Base-by-base conservation (phyloP, 2,113 vertebrate species). In the Hippolais icterina region DNA sequence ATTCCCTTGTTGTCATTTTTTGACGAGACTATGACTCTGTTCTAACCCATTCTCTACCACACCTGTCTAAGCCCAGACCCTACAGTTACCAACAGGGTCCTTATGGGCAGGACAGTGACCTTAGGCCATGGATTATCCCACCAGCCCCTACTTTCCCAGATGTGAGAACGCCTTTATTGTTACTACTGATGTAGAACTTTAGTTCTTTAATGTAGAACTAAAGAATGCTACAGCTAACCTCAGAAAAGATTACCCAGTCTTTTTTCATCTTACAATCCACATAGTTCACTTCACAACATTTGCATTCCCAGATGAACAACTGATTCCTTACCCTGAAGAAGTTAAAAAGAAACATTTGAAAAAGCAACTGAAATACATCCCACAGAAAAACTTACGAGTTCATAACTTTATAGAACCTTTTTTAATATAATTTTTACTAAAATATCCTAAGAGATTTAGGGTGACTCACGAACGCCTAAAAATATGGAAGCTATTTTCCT, bases 391-490 rank as follows among this genome's bases (percentile, higher is more conserved):
- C 53, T 81, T 81, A 77, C 3, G 7, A 53, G 37, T 63, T 80
- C 41, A 56, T 77, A 66, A 87, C 53, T 87, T 75, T 70, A 64
- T 4, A 46, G 57, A 87, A 87, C 27, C 19, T 54, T 90, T 88
- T 88, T 83, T 6, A 83, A 76, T 90, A 35, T 61, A 61, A 13
- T 66, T 88, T 95, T 92, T 82, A 75, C 90, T 77, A 86, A 95
- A 96, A 94, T 75, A 80, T 50, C 83, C 63, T 44, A 47, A 35
- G 82, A 94, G 78, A 76, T 85, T 79, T 86, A 77, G 94, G 31
- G 63, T 95, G 92, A 96, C 88, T 95, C 90, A 95, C 53, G 76
- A 92, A 64, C 11, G 15, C 28, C 78, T 95, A 85, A 87, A 93
- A 93, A 90, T 91, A 95, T 4, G 12, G 66, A 69, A 94, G 53